Conservation (phyloP, 2,797 vertebrate genomes). For the Vespertilio murinus region DNA sequence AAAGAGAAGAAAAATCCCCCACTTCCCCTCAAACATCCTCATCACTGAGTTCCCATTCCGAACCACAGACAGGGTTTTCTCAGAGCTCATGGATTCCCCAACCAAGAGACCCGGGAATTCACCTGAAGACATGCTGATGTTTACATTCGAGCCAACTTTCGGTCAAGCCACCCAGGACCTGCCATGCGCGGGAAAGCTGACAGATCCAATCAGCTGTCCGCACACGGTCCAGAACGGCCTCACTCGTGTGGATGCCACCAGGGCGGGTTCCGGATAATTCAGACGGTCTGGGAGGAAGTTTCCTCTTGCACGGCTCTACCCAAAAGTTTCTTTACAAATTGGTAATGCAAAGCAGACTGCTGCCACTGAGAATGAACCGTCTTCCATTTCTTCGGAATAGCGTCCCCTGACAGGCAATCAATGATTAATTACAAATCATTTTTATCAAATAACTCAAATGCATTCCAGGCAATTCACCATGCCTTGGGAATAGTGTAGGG, state of each 20-base stretch:
- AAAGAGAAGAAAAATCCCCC: neutral
- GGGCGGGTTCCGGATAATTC: slow-evolving; percentile 58
- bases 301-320: neutral
- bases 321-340: slow-evolving; percentile 39
- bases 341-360: slow-evolving; percentile 69
- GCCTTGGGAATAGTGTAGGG: neutral
- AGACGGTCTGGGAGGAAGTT: slow-evolving; percentile 72
- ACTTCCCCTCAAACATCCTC: neutral
- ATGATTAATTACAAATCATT: slow-evolving; percentile 71
- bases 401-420: slow-evolving; percentile 44
- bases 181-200: slow-evolving; percentile 50
- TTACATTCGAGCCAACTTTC: neutral
- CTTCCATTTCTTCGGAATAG: slow-evolving; percentile 27
- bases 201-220: slow-evolving; percentile 56
- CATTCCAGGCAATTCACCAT: slow-evolving; percentile 34
- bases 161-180: slow-evolving; percentile 44
- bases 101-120: neutral
- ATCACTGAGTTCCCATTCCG: slow-evolving; percentile 30
- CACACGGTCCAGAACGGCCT: slow-evolving; percentile 21
- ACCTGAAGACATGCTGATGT: slow-evolving; percentile 62
- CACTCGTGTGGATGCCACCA: slow-evolving; percentile 61
- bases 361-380: neutral
- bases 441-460: slow-evolving; percentile 69
- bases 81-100: neutral
- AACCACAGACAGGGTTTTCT: neutral